phyloP scores from a whole-genome alignment of 2,888 invertebrate genomes.

The Ichneumon xanthorius region DNA sequence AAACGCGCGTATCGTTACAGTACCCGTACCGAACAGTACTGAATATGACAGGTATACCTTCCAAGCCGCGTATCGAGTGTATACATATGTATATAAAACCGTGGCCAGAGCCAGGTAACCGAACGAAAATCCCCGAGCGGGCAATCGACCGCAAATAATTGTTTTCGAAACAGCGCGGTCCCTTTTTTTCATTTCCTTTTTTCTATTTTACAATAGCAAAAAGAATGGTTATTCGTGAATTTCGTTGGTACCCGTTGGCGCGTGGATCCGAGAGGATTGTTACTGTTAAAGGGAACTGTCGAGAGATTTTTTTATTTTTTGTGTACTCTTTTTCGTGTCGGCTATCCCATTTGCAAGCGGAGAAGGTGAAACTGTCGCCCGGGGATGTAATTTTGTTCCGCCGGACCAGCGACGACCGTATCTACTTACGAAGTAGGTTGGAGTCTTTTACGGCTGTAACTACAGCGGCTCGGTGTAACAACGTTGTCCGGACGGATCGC shows the following conservation, averaged over 20 bases:
- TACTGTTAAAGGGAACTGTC: neutral
- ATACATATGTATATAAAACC: conserved; percentile 20
- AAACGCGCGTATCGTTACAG: conserved; percentile 43
- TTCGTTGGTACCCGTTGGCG: conserved; percentile 9
- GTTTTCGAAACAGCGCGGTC: conserved; percentile 53
- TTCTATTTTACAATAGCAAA: neutral
- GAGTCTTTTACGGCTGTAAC: neutral
- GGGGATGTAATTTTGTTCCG: conserved; percentile 3
- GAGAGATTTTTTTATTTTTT: conserved; percentile 7
- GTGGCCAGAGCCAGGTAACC: conserved; percentile 15
- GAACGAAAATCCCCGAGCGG: conserved; percentile 52
- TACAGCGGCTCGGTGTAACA: neutral
- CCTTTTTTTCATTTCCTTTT: neutral
- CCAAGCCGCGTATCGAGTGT: conserved; percentile 24
- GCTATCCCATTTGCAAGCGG: neutral
- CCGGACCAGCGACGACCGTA: neutral
- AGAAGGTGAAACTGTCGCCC: conserved; percentile 12
- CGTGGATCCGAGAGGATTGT: neutral
- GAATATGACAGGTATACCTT: conserved; percentile 23
- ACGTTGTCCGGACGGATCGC: neutral
- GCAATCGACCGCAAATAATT: conserved; percentile 62
- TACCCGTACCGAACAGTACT: conserved; percentile 2
- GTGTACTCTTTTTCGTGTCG: neutral
- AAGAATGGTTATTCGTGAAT: conserved; percentile 38
- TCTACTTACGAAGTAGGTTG: conserved; percentile 1